Base-by-base conservation (phyloP, 1,140 invertebrate genomes). In the Aphaenogaster floridana region DNA sequence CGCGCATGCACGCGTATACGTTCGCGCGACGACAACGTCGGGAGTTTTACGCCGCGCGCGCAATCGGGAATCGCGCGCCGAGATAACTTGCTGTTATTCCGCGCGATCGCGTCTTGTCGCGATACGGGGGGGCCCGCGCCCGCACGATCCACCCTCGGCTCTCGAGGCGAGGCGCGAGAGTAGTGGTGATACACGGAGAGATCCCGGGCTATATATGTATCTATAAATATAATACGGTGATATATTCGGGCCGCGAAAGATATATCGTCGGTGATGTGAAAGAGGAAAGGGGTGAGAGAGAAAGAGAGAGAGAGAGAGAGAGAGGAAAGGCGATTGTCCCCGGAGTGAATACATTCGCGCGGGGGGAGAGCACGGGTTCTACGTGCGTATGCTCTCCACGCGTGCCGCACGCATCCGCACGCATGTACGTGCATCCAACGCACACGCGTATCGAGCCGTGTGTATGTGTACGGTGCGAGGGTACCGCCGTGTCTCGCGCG, bases 201-300 rank as follows among this genome's bases (percentile, higher is more conserved):
- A 34, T 59, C 59, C 17, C 34, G 36, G 6, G 42, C 5, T 61
- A 13, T 34, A 28, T 61, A 13, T 34, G 11, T 36, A 63, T 63
- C 15, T 36, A 50, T 64, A 48, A 39, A 66, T 81, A n/a, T 57
- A 28, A 57, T 66, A 54, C 34, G 48, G 48, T 54, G 50, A 39
- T 68, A n/a, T 68, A 68, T 36, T 42, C 64, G 64, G 17, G 36
- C 9, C 36, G 36, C 54, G 74, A 36, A n/a, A 63, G 34, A 28
- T 21, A 39, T 28, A 66, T 28, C 15, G 50, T 17, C 4, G 66
- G 83, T 85, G 83, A 52, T 78, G 72, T 85, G 83, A 63, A 76
- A 76, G 28, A 28, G 28, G 0, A 28, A 28, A 64, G 15, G 15
- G 21, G 45, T 3, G 5, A 57, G 6, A 2, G 42, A 52, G 45